Evolutionary conservation across 2,113 vertebrate species (phyloP).

Genomic region (Plotosus lineatus): DNA sequence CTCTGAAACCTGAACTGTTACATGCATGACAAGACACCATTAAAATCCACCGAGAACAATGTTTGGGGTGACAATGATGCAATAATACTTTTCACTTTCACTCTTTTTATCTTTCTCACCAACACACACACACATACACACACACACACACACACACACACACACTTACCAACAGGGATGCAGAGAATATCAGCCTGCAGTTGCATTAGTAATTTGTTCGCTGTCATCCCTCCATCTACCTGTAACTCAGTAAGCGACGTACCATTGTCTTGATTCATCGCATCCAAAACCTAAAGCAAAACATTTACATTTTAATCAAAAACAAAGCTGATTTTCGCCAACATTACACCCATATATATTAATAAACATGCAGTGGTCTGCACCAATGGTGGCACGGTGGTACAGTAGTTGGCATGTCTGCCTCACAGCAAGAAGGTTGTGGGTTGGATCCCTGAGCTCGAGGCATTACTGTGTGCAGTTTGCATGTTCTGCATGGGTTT

Average conservation of each 20-base stretch:
- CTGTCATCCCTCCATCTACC: slow-evolving; percentile 94
- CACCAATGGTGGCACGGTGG: too few relatives aligned
- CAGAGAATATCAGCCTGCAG: slow-evolving; percentile 96
- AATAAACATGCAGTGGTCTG: too few relatives aligned
- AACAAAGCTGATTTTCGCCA: background rate
- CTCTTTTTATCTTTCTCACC: background rate
- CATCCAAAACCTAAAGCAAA: slow-evolving; percentile 85
- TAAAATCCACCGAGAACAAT: background rate
- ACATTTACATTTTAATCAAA: background rate
- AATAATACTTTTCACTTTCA: background rate
- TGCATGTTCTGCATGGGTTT: too few relatives aligned
- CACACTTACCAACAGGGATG: slow-evolving; percentile 87
- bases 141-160: slow-evolving; percentile 46
- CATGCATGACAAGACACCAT: too few relatives aligned
- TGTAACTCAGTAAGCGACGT: slow-evolving; percentile 84
- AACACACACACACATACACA: background rate
- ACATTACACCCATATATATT: too few relatives aligned
- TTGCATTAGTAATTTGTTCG: slow-evolving; percentile 92
- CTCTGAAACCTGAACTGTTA: too few relatives aligned
- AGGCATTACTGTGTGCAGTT: too few relatives aligned
- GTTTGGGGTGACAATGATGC: too few relatives aligned
- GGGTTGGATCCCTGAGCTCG: too few relatives aligned
- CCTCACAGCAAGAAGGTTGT: too few relatives aligned
- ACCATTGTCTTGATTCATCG: slow-evolving; percentile 93
- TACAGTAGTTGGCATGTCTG: too few relatives aligned